phyloP scores from a whole-genome alignment of 2,113 vertebrate species.

The Gallinago jamesoni region DNA sequence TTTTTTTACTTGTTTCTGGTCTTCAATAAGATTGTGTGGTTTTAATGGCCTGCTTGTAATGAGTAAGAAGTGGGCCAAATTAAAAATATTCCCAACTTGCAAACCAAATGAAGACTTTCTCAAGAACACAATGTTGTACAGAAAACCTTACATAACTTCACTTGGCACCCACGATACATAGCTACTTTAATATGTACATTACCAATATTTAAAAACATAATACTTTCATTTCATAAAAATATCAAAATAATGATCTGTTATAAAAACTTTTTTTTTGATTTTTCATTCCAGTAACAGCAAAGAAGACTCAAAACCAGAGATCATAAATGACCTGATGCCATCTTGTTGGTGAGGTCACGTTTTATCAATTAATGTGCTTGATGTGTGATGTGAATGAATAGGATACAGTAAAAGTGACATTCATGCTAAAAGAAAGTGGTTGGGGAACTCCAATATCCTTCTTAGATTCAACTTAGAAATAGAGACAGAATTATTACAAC shows the following conservation, averaged over 20 bases:
- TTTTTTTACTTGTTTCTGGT: neutral
- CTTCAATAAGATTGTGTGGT: neutral
- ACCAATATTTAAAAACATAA: neutral
- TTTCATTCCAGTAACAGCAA: neutral
- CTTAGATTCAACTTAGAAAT: neutral
- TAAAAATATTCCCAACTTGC: neutral
- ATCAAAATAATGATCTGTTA: neutral
- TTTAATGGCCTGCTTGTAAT: constrained; percentile 8
- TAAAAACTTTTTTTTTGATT: neutral
- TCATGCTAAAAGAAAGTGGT: neutral
- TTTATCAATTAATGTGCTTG: neutral
- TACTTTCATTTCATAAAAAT: neutral
- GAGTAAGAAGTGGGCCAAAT: neutral
- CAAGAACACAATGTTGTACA: neutral
- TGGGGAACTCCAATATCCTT: neutral
- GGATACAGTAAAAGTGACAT: neutral
- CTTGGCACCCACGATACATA: neutral
- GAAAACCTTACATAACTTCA: neutral
- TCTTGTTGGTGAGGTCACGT: neutral
- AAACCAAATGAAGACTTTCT: neutral
- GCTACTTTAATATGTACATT: neutral
- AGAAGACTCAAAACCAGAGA: neutral
- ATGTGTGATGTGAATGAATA: neutral
- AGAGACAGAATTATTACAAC: neutral
- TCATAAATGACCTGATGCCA: neutral